These are phyloP conservation scores for Anolis carolinensis DNA, from an alignment of 2,113 vertebrate species.

Conservation along the genomic window DNA sequence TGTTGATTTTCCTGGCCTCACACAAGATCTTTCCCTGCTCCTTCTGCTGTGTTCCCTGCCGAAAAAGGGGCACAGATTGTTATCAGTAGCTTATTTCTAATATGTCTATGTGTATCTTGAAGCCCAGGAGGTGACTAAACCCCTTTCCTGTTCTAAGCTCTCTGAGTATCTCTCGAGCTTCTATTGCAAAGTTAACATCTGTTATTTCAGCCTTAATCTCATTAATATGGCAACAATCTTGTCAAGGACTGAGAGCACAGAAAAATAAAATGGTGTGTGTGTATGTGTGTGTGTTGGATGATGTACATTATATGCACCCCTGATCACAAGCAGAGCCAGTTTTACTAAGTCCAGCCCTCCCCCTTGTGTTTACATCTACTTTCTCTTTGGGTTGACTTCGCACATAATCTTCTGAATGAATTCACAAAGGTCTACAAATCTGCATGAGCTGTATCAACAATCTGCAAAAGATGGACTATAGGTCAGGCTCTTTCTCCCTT, in stretches of 20 bases:
- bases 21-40: background rate
- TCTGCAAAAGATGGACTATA: background rate
- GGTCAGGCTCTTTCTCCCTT: background rate
- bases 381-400: background rate
- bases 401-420: slow-evolving; percentile 12
- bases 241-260: slow-evolving; percentile 20
- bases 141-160: slow-evolving; percentile 24
- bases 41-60: background rate
- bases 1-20: background rate
- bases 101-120: background rate
- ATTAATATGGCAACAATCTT: slow-evolving; percentile 42
- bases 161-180: slow-evolving; percentile 59
- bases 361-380: too few relatives aligned
- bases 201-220: slow-evolving; percentile 36
- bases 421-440: background rate
- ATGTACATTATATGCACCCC: background rate
- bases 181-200: slow-evolving; percentile 29
- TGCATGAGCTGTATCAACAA: background rate
- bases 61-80: slow-evolving; percentile 24
- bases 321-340: background rate
- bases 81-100: background rate
- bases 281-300: background rate
- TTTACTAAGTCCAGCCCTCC: background rate
- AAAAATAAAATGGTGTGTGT: slow-evolving; percentile 17
- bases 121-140: slow-evolving; percentile 33